A percentile compares a stretch with the other conserved stretches of the same genome.
Conservation (phyloP, 2,888 invertebrate species). For the Plagodis pulveraria region DNA sequence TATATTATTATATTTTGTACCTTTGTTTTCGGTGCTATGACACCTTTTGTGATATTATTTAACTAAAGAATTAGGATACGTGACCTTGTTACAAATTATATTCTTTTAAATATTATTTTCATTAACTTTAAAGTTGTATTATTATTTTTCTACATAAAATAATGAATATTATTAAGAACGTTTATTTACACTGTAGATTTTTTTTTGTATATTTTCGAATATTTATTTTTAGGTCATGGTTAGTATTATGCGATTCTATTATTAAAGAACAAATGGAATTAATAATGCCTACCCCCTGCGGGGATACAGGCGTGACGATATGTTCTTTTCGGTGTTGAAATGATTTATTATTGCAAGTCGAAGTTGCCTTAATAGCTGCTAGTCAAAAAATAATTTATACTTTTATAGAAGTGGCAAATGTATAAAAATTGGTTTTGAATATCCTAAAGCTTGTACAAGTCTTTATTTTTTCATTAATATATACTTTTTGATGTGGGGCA, state of each 20-base stretch:
- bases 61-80: constrained; percentile 24
- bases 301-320: neutral
- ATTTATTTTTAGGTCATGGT: too few relatives aligned
- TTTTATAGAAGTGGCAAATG: constrained; percentile 35
- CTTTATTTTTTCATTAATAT: constrained; percentile 3
- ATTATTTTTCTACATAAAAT: too few relatives aligned
- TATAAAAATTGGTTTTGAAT: constrained; percentile 14
- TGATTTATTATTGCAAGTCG: constrained; percentile 21
- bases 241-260: neutral
- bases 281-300: too few relatives aligned
- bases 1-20: neutral
- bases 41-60: constrained; percentile 32
- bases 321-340: neutral
- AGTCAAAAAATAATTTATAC: constrained; percentile 49
- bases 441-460: constrained; percentile 20
- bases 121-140: too few relatives aligned
- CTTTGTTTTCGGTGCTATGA: constrained; percentile 10
- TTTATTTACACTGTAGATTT: too few relatives aligned
- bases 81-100: too few relatives aligned
- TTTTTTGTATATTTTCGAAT: too few relatives aligned
- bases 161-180: too few relatives aligned
- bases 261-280: neutral
- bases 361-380: constrained; percentile 71
- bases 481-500: constrained; percentile 1
- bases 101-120: too few relatives aligned